Evolutionary conservation across 2,797 vertebrate species (phyloP).

Genomic region (Lepilemur septentrionalis): DNA sequence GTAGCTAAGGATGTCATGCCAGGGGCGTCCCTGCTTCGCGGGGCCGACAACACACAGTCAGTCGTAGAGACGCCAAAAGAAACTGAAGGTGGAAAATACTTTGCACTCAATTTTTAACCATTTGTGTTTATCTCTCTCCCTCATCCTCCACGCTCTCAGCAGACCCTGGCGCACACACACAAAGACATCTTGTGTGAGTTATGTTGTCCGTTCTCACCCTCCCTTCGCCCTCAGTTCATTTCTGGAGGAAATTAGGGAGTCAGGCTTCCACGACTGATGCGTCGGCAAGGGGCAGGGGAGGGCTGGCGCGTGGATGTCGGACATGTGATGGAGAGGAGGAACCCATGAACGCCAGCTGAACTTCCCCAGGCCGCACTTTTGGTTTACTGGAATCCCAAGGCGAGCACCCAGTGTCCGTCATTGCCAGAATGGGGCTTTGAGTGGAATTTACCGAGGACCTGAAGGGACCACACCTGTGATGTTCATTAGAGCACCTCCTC

Average conservation of each 20-base stretch:
- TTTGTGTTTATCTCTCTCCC: rapidly evolving
- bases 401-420: rapidly evolving
- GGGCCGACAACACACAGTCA: not conserved
- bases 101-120: not conserved
- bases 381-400: not conserved
- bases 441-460: too few species aligned
- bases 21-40: rapidly evolving
- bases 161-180: not conserved
- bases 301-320: rapidly evolving
- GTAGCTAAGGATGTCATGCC: not conserved
- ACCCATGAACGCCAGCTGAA: not conserved
- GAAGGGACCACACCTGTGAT: rapidly evolving
- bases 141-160: not conserved
- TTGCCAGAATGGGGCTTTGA: too few species aligned
- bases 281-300: too few species aligned
- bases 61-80: not conserved
- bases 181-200: not conserved
- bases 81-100: not conserved
- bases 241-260: not conserved
- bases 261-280: rapidly evolving
- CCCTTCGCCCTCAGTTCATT: rapidly evolving
- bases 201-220: rapidly evolving
- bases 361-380: not conserved
- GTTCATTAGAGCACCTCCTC: rapidly evolving
- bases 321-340: rapidly evolving